Evolutionary conservation across 2,888 invertebrate genomes (phyloP).

Genomic region (Pristionchus fissidentatus): DNA sequence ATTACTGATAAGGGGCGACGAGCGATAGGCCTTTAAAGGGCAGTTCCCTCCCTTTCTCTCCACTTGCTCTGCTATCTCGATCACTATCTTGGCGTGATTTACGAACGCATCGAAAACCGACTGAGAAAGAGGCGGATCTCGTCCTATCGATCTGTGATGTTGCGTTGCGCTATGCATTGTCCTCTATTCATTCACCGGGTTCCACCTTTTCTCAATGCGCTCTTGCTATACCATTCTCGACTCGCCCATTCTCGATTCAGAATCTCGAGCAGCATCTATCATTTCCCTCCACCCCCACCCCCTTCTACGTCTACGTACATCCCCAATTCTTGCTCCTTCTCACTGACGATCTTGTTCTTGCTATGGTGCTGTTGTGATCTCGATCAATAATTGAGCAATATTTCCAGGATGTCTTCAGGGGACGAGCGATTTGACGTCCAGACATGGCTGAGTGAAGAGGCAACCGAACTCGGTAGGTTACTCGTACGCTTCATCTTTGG

Average conservation of each 20-base stretch:
- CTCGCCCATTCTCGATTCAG: too few relatives aligned
- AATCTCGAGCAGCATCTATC: too few relatives aligned
- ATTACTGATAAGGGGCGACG: too few relatives aligned
- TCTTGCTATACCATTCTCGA: background rate
- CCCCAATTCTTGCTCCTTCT: too few relatives aligned
- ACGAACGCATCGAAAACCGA: background rate
- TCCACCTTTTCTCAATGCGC: too few relatives aligned
- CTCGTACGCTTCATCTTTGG: background rate
- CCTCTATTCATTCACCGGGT: too few relatives aligned
- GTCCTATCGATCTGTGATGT: slow-evolving; percentile 20
- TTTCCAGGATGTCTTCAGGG: background rate
- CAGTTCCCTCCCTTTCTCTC: background rate
- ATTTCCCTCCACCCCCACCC: too few relatives aligned
- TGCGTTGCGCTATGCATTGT: background rate
- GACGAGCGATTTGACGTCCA: background rate
- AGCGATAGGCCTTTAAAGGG: too few relatives aligned
- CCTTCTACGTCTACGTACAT: too few relatives aligned
- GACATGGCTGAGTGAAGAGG: slow-evolving; percentile 19
- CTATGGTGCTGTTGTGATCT: too few relatives aligned
- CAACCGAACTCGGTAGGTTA: slow-evolving; percentile 5
- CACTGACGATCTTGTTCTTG: too few relatives aligned
- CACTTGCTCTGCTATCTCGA: background rate
- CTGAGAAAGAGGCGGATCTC: background rate
- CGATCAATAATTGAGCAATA: too few relatives aligned
- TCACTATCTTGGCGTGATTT: slow-evolving; percentile 15